These are phyloP conservation scores for Tauraco hartlaubi DNA, from an alignment of 2,797 vertebrate species.

Conservation along the genomic window DNA sequence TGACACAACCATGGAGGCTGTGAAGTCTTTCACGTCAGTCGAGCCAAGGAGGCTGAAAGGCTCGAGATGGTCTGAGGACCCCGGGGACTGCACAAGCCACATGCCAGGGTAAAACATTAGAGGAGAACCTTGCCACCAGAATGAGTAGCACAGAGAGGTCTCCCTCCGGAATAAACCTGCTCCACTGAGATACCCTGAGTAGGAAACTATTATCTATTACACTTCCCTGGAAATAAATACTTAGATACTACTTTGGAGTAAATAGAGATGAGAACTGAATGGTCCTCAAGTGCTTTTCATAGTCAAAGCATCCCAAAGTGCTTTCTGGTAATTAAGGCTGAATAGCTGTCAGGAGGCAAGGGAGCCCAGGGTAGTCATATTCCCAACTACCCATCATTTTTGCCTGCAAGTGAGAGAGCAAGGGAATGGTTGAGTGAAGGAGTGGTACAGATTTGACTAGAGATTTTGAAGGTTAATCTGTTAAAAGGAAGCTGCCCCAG, in stretches of 20 bases:
- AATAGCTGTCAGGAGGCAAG: neutral
- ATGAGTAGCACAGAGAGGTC: neutral
- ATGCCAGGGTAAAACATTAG: neutral
- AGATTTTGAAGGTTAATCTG: neutral
- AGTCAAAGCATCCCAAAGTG: neutral
- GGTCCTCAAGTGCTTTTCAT: neutral
- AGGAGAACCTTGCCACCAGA: neutral
- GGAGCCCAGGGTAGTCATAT: neutral
- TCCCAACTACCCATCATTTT: neutral
- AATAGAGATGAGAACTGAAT: neutral
- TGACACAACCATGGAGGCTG: accelerated
- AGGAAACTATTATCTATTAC: neutral
- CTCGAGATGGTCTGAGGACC: neutral
- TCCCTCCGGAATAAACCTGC: neutral
- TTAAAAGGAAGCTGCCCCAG: neutral
- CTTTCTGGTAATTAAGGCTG: neutral
- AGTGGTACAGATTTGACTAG: neutral
- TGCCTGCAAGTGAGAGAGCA: neutral
- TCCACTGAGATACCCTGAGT: neutral
- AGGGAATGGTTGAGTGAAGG: neutral
- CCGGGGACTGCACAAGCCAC: accelerated
- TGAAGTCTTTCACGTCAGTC: neutral
- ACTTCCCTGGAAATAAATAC: neutral
- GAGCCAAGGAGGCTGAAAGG: neutral
- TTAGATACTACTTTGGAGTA: neutral